Percentiles rank a stretch among this genome's conserved stretches.
Conservation (phyloP, 2,113 vertebrate genomes). For the Ploceus nigricollis region DNA sequence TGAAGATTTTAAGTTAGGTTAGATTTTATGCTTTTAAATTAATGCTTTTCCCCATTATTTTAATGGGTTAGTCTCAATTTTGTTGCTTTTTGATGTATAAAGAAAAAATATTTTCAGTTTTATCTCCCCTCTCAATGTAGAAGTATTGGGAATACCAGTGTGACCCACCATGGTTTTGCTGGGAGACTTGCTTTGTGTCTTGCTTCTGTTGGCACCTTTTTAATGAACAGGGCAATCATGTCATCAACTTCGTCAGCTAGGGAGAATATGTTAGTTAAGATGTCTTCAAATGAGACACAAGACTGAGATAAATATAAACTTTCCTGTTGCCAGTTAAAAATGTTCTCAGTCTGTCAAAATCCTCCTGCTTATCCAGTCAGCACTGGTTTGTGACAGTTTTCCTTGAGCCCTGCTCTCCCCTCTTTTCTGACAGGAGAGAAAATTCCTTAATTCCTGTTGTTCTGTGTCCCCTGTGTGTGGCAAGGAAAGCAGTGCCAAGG, state of each 20-base stretch:
- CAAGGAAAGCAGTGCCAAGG: not conserved
- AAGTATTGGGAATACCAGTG: not conserved
- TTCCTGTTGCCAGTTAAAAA: not conserved
- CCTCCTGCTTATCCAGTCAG: not conserved
- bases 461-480: not conserved
- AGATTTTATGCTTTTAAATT: not conserved
- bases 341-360: not conserved
- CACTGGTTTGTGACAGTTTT: not conserved
- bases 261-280: not conserved
- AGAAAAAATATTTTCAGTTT: not conserved
- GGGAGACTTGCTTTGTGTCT: not conserved
- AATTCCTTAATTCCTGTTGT: not conserved
- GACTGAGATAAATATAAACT: not conserved
- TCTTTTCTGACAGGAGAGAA: not conserved
- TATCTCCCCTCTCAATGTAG: fast-evolving
- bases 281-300: not conserved
- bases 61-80: not conserved
- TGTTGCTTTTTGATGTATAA: not conserved
- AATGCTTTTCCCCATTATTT: not conserved
- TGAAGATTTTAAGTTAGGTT: not conserved
- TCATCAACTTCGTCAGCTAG: not conserved
- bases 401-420: not conserved
- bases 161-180: not conserved
- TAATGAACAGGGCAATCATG: not conserved
- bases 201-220: not conserved